phyloP scores from a whole-genome alignment of 1,140 invertebrate species.

The Zaprionus tsacasi region DNA sequence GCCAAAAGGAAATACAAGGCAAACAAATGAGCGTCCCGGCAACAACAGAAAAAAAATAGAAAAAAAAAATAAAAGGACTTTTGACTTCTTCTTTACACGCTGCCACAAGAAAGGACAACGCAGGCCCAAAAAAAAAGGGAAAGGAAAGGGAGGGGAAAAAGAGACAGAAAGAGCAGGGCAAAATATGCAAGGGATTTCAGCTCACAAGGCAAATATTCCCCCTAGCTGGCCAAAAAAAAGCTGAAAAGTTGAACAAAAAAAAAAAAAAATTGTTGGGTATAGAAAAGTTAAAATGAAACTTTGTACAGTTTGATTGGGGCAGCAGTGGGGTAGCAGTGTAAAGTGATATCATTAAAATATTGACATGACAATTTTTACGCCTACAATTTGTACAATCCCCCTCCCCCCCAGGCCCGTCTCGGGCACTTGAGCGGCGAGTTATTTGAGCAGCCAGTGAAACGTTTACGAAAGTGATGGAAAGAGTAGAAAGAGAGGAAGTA shows the following conservation, averaged over 20 bases:
- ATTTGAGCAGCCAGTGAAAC: background rate
- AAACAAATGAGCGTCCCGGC: constrained; percentile 74
- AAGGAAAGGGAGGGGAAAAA: background rate
- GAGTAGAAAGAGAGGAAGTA: background rate
- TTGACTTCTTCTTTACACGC: constrained; percentile 77
- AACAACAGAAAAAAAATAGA: constrained; percentile 16
- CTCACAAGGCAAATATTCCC: constrained; percentile 23
- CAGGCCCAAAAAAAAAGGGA: background rate
- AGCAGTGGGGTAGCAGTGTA: constrained; percentile 53
- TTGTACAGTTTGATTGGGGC: constrained; percentile 41
- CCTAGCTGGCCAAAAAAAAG: constrained; percentile 4
- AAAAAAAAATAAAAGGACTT: constrained; percentile 61
- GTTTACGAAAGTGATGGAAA: constrained; percentile 1
- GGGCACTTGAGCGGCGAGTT: background rate
- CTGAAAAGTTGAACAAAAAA: constrained; percentile 13
- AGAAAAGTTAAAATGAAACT: constrained; percentile 75
- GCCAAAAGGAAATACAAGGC: constrained; percentile 58
- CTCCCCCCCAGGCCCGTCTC: too few species aligned
- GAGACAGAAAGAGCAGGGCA: constrained; percentile 1
- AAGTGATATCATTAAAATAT: constrained; percentile 83
- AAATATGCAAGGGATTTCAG: constrained; percentile 42
- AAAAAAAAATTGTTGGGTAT: constrained; percentile 21
- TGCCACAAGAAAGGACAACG: constrained; percentile 44
- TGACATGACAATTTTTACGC: constrained; percentile 81
- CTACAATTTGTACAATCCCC: constrained; percentile 67